Conservation (phyloP, 1,140 invertebrate species). For the Drosophila takahashii region DNA sequence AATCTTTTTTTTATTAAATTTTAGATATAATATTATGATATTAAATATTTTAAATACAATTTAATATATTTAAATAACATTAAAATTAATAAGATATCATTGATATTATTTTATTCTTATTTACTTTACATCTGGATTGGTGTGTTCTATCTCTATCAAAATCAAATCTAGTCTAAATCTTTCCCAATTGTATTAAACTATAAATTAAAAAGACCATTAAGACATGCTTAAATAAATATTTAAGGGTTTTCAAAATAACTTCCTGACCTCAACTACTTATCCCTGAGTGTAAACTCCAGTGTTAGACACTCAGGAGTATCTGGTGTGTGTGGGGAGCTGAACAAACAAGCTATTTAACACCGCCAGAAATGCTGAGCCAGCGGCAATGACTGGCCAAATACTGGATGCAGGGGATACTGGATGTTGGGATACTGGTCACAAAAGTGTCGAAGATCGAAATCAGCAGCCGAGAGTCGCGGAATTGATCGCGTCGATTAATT, state of each 20-base stretch:
- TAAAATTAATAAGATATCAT: no score
- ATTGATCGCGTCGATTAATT: conserved; percentile 84
- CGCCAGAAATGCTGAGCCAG: conserved; percentile 74
- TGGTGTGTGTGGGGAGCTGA: conserved; percentile 60
- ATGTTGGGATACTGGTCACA: conserved; percentile 40
- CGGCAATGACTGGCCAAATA: conserved; percentile 65
- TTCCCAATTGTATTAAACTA: no score
- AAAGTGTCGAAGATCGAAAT: conserved; percentile 84
- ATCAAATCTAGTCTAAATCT: no score
- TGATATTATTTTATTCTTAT: no score
- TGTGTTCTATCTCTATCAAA: no score
- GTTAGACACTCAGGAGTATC: conserved; percentile 61
- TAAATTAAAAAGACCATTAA: no score
- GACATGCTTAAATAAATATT: background rate
- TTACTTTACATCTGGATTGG: no score
- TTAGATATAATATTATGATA: no score
- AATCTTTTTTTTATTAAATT: no score
- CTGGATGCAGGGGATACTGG: conserved; percentile 11
- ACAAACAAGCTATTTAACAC: conserved; percentile 83
- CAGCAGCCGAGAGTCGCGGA: conserved; percentile 73
- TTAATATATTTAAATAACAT: no score
- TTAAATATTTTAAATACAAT: no score
- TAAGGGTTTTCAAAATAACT: background rate
- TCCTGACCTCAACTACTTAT: background rate
- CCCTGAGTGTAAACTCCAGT: conserved; percentile 19